Percentiles rank a stretch among this genome's conserved stretches.
Conservation (phyloP, 2,797 vertebrate species). For the Poeciliopsis gracilis region DNA sequence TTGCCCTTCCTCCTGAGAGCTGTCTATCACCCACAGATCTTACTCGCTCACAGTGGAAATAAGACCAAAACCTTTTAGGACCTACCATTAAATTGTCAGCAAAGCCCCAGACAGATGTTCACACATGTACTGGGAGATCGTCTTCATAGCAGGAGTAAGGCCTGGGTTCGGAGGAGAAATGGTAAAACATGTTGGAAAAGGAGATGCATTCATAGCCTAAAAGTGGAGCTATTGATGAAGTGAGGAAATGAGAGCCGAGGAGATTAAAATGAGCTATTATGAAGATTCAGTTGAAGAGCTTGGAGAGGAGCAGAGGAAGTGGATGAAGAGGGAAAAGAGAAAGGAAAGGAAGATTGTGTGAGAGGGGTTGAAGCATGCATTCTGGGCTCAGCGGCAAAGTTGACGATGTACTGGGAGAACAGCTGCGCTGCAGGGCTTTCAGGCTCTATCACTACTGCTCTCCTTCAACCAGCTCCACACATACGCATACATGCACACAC, state of each 20-base stretch:
- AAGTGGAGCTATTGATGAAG: slow-evolving; percentile 9
- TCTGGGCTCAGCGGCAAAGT: slow-evolving; percentile 74
- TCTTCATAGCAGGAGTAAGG: background rate
- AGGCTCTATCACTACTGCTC: slow-evolving; percentile 80
- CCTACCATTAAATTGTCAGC: slow-evolving; percentile 36
- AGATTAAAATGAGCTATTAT: slow-evolving; percentile 13
- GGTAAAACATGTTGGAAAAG: background rate
- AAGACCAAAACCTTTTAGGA: slow-evolving; percentile 35
- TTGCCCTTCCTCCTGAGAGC: slow-evolving; percentile 70
- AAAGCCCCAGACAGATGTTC: slow-evolving; percentile 36
- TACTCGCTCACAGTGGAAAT: slow-evolving; percentile 32
- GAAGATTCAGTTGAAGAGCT: slow-evolving; percentile 30
- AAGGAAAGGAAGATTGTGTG: slow-evolving; percentile 44
- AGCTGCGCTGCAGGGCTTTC: slow-evolving; percentile 80
- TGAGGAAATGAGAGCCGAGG: slow-evolving; percentile 26
- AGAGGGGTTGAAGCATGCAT: slow-evolving; percentile 63
- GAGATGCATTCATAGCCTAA: background rate
- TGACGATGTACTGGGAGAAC: slow-evolving; percentile 79
- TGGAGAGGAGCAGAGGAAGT: slow-evolving; percentile 29
- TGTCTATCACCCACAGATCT: slow-evolving; percentile 59
- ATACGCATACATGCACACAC: slow-evolving; percentile 34
- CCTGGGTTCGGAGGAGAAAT: background rate
- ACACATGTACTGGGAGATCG: slow-evolving; percentile 26
- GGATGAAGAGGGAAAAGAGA: slow-evolving; percentile 36
- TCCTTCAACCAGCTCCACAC: slow-evolving; percentile 77